Base-by-base conservation (phyloP, 2,113 vertebrate genomes). In the Tricholaema leucomelas region DNA sequence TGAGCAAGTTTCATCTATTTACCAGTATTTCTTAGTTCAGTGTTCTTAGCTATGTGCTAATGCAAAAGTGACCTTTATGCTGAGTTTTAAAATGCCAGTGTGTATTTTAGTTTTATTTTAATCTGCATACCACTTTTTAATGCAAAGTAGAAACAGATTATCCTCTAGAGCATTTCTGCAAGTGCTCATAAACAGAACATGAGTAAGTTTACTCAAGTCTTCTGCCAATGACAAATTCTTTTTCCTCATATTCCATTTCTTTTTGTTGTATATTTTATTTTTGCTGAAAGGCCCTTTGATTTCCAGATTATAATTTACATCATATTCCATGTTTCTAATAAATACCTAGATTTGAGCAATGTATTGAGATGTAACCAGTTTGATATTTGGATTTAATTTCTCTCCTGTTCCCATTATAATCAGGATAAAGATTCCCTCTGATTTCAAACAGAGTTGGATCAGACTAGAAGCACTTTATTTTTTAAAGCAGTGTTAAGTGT, bases 401-500 rank as follows among this genome's bases (percentile, higher is more conserved):
- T 67, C 60, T 42, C 35, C 60, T 83, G 24, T 54, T 88, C 35
- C 66, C 42, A 56, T 71, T 69, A 63, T 44, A 88, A 77, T 59
- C 21, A 86, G 44, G 59, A 75, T 79, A 78, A 91, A 92, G 78
- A 73, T 30, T 90, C 14, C 8, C 14, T 83, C 74, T 81, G 73
- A 80, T 89, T 94, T 93, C 78, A 78, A 36, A 50, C 28, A 67
- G 36, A 65, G 35, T 27, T 72, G 38, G 75, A 77, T 86, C 48
- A 82, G 55, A 90, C 40, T 42, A 78, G 58, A 6, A 82, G 4
- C 48, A 38, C 69, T 92, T 91, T 86, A 69, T 74, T 90, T 86
- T 95, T 94, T 92, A 27, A 80, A 93, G 52, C 46, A 76, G 75
- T 65, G 74, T 81, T 85, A 96, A 96, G 48, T 65, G 70, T 69